Evolutionary conservation across 1,140 invertebrate genomes (phyloP).

Genomic region (Drosophila kohkoa): DNA sequence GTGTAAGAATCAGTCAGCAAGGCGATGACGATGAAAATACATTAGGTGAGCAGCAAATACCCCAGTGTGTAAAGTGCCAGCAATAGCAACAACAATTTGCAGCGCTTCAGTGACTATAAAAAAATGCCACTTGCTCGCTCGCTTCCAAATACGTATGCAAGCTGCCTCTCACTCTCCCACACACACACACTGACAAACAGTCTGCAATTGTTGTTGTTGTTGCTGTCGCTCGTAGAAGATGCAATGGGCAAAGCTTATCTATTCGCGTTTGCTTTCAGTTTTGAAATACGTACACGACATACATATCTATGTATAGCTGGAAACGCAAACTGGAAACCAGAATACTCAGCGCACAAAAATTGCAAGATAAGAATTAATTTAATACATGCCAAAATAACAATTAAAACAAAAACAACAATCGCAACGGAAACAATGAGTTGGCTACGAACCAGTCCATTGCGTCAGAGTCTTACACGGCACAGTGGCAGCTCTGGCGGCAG

Average conservation of each 20-base stretch:
- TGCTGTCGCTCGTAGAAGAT: constrained; percentile 17
- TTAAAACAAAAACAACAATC: constrained; percentile 6
- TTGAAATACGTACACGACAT: constrained; percentile 48
- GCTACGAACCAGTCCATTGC: constrained; percentile 87
- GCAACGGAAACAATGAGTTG: constrained; percentile 87
- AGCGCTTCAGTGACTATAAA: constrained; percentile 52
- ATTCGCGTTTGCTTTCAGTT: constrained; percentile 48
- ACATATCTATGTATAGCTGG: constrained; percentile 22
- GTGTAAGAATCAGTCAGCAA: constrained; percentile 24
- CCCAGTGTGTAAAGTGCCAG: constrained; percentile 34
- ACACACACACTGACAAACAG: constrained; percentile 14
- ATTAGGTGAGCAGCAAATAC: constrained; percentile 62
- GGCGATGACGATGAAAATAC: constrained; percentile 55
- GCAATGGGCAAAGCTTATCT: constrained; percentile 48
- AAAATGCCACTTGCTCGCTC: constrained; percentile 44
- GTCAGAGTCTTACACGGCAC: constrained; percentile 86
- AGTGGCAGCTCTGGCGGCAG: constrained; percentile 82
- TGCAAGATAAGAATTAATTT: constrained; percentile 47
- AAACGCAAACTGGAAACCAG: constrained; percentile 32
- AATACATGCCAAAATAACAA: constrained; percentile 50
- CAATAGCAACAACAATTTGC: constrained; percentile 27
- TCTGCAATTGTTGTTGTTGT: constrained; percentile 38
- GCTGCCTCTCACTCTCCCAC: constrained; percentile 8
- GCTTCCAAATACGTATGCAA: constrained; percentile 46
- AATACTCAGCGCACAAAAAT: constrained; percentile 63